Percentiles rank a stretch among this genome's conserved stretches.
Conservation (phyloP, 1,140 invertebrate genomes). For the Micrasema longulum region DNA sequence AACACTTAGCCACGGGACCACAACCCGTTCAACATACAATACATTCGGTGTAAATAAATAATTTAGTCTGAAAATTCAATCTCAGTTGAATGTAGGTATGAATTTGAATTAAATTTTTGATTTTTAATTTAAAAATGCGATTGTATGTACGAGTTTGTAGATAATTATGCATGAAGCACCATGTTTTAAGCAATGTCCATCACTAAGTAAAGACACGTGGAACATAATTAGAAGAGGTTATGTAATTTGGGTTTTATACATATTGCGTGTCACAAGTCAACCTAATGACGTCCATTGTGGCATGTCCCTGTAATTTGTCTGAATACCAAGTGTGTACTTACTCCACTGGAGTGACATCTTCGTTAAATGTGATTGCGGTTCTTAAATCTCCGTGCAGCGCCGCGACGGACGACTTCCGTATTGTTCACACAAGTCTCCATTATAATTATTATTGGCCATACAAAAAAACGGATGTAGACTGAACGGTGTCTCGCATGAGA, state of each 20-base stretch:
- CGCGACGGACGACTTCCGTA: background rate
- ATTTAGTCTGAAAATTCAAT: too few species aligned
- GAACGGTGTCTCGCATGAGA: slow-evolving; percentile 2
- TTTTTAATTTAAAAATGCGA: too few species aligned
- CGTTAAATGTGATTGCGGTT: slow-evolving; percentile 25
- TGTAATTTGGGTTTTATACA: slow-evolving; percentile 8
- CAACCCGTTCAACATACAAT: too few species aligned
- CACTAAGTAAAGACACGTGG: too few species aligned
- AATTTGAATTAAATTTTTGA: too few species aligned
- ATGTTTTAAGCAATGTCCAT: too few species aligned
- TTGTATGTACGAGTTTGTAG: too few species aligned
- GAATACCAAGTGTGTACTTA: slow-evolving; percentile 1
- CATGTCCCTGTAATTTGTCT: slow-evolving; percentile 21
- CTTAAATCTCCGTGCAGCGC: background rate
- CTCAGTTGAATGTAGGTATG: too few species aligned
- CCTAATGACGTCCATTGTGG: slow-evolving; percentile 5
- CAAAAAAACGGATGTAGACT: slow-evolving; percentile 10
- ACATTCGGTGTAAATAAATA: too few species aligned
- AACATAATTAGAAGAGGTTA: background rate
- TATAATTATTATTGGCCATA: slow-evolving; percentile 3
- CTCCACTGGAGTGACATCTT: slow-evolving; percentile 9
- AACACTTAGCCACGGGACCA: too few species aligned
- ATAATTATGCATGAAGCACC: too few species aligned
- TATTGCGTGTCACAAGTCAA: slow-evolving; percentile 13
- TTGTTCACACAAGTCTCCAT: slow-evolving; percentile 5